A percentile compares a stretch with the other conserved stretches of the same genome.
Evolutionary conservation across 2,797 vertebrate genomes (phyloP).

Genomic region (Molossus alvarezi): DNA sequence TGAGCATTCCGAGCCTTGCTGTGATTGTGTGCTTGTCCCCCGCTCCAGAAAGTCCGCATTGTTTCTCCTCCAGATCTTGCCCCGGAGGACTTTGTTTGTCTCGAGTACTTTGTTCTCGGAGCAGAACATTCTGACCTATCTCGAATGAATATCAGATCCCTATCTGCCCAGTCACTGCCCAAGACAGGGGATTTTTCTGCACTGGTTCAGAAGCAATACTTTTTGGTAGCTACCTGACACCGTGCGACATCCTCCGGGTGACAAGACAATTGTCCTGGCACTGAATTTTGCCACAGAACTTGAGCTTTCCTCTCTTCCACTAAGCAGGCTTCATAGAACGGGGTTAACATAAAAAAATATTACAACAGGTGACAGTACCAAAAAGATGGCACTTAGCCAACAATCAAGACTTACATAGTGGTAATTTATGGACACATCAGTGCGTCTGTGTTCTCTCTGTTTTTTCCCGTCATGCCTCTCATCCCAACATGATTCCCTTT

Average conservation of each 20-base stretch:
- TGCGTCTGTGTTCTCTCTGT: background rate
- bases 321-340: background rate
- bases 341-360: background rate
- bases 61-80: background rate
- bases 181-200: background rate
- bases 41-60: background rate
- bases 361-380: background rate
- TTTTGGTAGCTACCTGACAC: background rate
- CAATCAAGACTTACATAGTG: background rate
- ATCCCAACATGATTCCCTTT: background rate
- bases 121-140: constrained; percentile 13
- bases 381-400: background rate
- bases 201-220: background rate
- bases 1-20: background rate
- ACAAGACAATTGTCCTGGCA: background rate
- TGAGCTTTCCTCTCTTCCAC: background rate
- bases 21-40: background rate
- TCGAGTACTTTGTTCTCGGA: background rate
- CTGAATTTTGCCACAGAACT: background rate
- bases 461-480: background rate
- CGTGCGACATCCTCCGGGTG: background rate
- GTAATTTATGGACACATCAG: background rate
- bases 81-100: background rate
- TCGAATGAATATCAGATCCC: constrained; percentile 39
- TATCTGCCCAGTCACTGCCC: background rate